Conservation (phyloP, 2,113 vertebrate genomes). For the Zingel zingel region DNA sequence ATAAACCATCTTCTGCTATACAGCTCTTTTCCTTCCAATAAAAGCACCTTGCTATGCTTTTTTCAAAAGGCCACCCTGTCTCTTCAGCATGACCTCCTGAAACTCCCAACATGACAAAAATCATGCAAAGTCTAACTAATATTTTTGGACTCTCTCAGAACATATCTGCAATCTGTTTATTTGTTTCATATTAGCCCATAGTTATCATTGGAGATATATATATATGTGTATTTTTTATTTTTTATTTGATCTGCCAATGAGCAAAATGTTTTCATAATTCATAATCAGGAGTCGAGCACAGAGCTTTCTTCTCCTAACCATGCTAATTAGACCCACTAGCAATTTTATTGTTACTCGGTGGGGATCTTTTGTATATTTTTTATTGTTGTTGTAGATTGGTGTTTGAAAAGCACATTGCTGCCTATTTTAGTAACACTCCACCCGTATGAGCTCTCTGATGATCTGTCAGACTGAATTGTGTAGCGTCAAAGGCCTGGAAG, state of each 20-base stretch:
- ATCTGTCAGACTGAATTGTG: constrained; percentile 48
- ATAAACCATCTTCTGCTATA: constrained; percentile 43
- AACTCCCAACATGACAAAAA: not conserved
- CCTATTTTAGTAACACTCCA: constrained; percentile 46
- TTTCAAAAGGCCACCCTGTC: not conserved
- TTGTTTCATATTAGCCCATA: not conserved
- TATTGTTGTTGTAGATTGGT: constrained; percentile 58
- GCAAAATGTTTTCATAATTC: constrained; percentile 61
- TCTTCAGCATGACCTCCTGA: constrained; percentile 1
- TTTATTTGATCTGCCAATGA: constrained; percentile 58
- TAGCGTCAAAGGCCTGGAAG: constrained; percentile 37
- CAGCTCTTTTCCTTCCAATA: constrained; percentile 19
- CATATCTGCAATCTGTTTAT: not conserved
- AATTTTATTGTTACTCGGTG: constrained; percentile 70
- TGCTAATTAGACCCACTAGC: constrained; percentile 74
- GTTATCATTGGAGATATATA: not conserved
- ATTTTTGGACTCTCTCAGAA: not conserved
- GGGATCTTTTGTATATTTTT: constrained; percentile 57
- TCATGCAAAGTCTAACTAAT: not conserved
- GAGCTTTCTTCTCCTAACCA: constrained; percentile 63
- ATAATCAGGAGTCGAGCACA: constrained; percentile 52
- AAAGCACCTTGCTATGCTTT: constrained; percentile 13
- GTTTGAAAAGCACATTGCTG: constrained; percentile 59
- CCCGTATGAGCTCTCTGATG: constrained; percentile 35
- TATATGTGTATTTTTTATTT: not conserved